Percentiles rank a stretch among this genome's conserved stretches.
Evolutionary conservation across 2,888 invertebrate species (phyloP).

Genomic region (Coenonympha glycerion): DNA sequence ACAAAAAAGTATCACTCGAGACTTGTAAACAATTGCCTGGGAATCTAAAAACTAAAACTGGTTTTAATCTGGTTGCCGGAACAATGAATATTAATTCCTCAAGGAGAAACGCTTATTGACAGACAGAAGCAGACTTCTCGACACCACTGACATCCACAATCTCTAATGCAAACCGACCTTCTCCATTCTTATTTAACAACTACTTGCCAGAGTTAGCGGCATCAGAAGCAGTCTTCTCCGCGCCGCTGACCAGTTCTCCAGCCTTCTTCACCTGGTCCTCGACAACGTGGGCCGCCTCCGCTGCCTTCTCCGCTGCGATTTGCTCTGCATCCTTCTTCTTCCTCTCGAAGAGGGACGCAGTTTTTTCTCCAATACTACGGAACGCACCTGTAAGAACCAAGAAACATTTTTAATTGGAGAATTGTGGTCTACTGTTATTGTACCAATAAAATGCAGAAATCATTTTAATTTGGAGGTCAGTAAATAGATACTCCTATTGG

Average conservation of each 20-base stretch:
- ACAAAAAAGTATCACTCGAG: too few relatives aligned
- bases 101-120: too few relatives aligned
- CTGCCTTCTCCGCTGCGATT: conserved; percentile 77
- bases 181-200: conserved; percentile 84
- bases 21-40: too few relatives aligned
- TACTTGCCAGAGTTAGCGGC: conserved; percentile 61
- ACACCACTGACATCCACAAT: conserved; percentile 78
- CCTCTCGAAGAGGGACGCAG: conserved; percentile 80
- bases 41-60: too few relatives aligned
- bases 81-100: neutral
- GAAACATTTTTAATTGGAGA: too few relatives aligned
- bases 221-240: conserved; percentile 73
- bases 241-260: conserved; percentile 76
- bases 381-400: conserved; percentile 76
- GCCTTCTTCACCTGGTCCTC: conserved; percentile 80
- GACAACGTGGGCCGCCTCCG: conserved; percentile 77
- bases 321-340: conserved; percentile 84
- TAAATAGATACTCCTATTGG: too few relatives aligned
- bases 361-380: conserved; percentile 83
- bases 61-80: neutral
- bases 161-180: conserved; percentile 76
- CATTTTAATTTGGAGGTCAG: too few relatives aligned
- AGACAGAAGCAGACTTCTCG: conserved; percentile 71
- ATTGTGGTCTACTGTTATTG: too few relatives aligned
- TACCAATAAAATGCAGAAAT: too few relatives aligned